Conservation (phyloP, 2,113 vertebrate genomes). For the Puma concolor region DNA sequence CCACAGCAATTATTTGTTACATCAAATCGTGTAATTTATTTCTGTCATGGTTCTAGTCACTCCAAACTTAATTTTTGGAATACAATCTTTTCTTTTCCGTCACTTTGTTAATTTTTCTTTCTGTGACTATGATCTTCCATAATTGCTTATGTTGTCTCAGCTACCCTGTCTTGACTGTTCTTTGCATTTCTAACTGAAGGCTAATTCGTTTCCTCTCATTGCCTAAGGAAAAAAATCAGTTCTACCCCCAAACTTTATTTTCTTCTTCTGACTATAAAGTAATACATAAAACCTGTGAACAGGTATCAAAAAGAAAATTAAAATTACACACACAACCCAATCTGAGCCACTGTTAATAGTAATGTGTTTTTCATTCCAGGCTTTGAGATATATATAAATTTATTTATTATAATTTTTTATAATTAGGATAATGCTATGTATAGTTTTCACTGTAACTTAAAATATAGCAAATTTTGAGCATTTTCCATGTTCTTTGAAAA, state of each 20-base stretch:
- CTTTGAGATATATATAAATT: not conserved
- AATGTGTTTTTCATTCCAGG: not conserved
- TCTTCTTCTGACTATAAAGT: slow-evolving; percentile 48
- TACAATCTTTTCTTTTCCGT: not conserved
- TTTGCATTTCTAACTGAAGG: slow-evolving; percentile 48
- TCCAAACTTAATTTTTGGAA: slow-evolving; percentile 39
- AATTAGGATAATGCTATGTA: not conserved
- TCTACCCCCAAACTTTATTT: not conserved
- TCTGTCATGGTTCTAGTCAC: not conserved
- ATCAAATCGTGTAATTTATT: not conserved
- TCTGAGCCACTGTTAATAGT: not conserved
- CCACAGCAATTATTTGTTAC: not conserved
- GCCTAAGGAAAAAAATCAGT: not conserved
- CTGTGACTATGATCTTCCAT: not conserved
- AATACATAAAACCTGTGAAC: not conserved
- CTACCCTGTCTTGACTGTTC: not conserved
- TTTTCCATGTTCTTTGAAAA: not conserved
- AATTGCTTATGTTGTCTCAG: slow-evolving; percentile 48
- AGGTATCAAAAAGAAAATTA: slow-evolving; percentile 25
- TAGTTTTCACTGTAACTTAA: not conserved
- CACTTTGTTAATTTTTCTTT: slow-evolving; percentile 13
- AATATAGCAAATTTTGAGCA: not conserved
- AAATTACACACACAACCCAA: not conserved
- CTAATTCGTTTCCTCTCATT: slow-evolving; percentile 34
- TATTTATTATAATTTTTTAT: not conserved